A percentile compares a stretch with the other conserved stretches of the same genome.
Conservation (phyloP, 1,140 invertebrate species). For the Drosophila hydei region DNA sequence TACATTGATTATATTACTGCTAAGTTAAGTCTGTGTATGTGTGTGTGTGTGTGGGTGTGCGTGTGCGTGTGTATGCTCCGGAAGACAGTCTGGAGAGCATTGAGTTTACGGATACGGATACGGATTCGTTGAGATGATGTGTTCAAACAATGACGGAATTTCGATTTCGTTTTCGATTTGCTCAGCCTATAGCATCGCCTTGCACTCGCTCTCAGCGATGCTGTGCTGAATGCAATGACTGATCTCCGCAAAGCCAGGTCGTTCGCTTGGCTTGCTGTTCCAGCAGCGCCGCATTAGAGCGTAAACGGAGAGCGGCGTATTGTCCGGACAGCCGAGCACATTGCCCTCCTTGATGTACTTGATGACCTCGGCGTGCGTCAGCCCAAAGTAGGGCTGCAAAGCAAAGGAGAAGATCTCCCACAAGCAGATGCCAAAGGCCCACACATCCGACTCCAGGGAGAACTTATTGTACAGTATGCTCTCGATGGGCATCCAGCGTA, state of each 20-base stretch:
- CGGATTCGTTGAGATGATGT: conserved; percentile 40
- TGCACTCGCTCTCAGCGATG: conserved; percentile 79
- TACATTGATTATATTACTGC: conserved; percentile 4
- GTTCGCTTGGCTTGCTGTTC: conserved; percentile 91
- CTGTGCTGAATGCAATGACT: conserved; percentile 83
- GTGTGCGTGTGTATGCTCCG: conserved; percentile 48
- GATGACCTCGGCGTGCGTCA: conserved; percentile 97
- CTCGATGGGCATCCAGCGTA: conserved; percentile 98
- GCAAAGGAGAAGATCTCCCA: conserved; percentile 98
- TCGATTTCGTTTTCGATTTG: conserved; percentile 22
- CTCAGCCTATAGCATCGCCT: conserved; percentile 69
- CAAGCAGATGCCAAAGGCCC: conserved; percentile 96
- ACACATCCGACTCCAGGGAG: conserved; percentile 96
- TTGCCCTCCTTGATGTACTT: conserved; percentile 96
- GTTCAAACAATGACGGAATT: conserved; percentile 52
- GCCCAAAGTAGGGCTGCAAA: conserved; percentile 96
- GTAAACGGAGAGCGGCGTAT: conserved; percentile 95
- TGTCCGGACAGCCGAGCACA: conserved; percentile 93
- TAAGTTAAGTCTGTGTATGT: conserved; percentile 22
- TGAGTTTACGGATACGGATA: conserved; percentile 39
- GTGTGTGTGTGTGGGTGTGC: conserved; percentile 44
- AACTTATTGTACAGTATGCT: conserved; percentile 97
- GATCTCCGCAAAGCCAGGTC: conserved; percentile 90
- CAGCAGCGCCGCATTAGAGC: conserved; percentile 97
- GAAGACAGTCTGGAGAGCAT: conserved; percentile 70